Evolutionary conservation across 2,888 invertebrate species (phyloP), one percentile per base, ranked within the genome.

Genomic region (Spilarctia lutea): DNA sequence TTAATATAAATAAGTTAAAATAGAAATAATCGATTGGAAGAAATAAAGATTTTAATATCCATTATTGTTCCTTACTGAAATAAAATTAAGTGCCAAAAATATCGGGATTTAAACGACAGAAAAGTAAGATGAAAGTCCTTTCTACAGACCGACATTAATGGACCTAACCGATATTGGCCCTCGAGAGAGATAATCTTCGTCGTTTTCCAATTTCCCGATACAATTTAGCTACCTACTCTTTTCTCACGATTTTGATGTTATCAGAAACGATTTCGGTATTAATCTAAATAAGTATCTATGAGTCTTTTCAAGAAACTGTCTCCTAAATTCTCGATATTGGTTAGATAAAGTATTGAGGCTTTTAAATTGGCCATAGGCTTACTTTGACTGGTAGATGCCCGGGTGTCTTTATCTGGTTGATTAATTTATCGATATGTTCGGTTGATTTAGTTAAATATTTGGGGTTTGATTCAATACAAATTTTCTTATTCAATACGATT

Each of bases 131-230:
- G 75, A 80, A 75, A 79, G 79, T 79, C 76, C 79, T 70, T 79
- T 83, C 76, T 70, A 24, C 68, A 66, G 13, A 60, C 68, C 68
- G 66, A 39, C 75, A 72, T 74, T 85, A 85, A 85, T 85, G 79
- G 81, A 65, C 71, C 77, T 76, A 75, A 74, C 77, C 78, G 78
- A 83, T 84, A 85, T 85, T 84, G 82, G 78, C 82, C 81, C 82
- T 83, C 82, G 78, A 72, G 77, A 68, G 72, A 84, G 83, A 88
- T 87, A 87, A 87, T 87, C 86, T 74, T 45, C 79, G 78, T 72
- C 79, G 82, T 83, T 87, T 85, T 83, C 83, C 86, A 84, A 87
- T 87, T 87, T 85, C 80, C 75, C 77, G 76, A 66, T 74, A 81
- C 82, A 82, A 80, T 85, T 82, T 87, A 73, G 72, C n/a, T 75